Evolutionary conservation across 2,888 invertebrate species (phyloP), one percentile per base, ranked within the genome.

Genomic region (Xanthorhoe designata): DNA sequence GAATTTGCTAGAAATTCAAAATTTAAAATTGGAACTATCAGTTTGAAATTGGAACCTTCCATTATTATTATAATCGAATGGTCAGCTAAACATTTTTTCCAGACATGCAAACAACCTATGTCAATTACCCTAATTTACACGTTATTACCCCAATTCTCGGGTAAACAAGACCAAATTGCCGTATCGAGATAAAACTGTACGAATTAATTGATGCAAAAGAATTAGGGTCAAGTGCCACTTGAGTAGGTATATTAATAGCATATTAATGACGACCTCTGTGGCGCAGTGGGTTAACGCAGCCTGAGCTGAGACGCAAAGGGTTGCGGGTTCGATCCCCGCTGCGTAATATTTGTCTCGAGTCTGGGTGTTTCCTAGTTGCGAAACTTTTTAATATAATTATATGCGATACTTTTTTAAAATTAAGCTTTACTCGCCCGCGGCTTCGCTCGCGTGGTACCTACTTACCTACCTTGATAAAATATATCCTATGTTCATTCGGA

Each of bases 81-180:
- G 13, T 42, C 38, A 42, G 38, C 38, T 32, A 13, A 42, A 42
- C 13, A 42, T 13, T 13, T 42, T 35, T 42, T 42, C 13, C 32
- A 32, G 32, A 42, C 38, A 42, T 42, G 38, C 47, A 47, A 47
- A 47, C 17, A 17, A 47, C 47, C 47, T 45, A n/a, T n/a, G 17
- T 17, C 62, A 63, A 69, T 69, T 71, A 71, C 63, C 58, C 58
- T 69, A 65, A 67, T 67, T 57, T 45, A 42, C 18, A 19, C 51
- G 52, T 57, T 63, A 67, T 71, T 71, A 71, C 67, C 67, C 61
- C 64, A 64, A 67, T 65, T 71, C 61, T 24, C 24, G 63, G 67
- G 65, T 61, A 67, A 71, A 69, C 65, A 67, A 58, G 67, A 60
- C 38, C 56, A 52, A 63, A 71, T 67, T 63, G 55, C 63, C 50